phyloP scores from a whole-genome alignment of 1,140 invertebrate species.

The Zaprionus africanus region DNA sequence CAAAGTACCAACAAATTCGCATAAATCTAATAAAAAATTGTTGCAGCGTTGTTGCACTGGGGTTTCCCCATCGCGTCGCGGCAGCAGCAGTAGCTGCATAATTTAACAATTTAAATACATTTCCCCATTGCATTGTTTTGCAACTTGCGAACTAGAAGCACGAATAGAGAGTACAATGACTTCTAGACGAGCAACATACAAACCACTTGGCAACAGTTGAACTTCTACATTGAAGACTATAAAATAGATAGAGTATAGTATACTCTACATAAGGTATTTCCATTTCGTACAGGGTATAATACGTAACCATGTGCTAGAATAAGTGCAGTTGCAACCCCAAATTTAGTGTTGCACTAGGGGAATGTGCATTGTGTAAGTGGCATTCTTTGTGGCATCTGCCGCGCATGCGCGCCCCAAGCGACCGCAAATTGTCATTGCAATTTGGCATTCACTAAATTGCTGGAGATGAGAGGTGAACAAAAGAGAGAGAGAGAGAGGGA shows the following conservation, averaged over 20 bases:
- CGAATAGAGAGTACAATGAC: conserved; percentile 49
- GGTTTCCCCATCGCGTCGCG: background rate
- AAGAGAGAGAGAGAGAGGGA: background rate
- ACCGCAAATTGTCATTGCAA: conserved; percentile 33
- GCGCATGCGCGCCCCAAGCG: conserved; percentile 41
- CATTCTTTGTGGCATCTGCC: conserved; percentile 40
- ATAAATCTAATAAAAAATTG: conserved; percentile 60
- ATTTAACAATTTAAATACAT: conserved; percentile 69
- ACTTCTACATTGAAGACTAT: background rate
- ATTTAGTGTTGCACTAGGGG: background rate
- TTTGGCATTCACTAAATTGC: conserved; percentile 44
- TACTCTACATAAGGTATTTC: background rate
- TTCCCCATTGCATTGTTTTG: conserved; percentile 41
- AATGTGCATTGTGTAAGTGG: background rate
- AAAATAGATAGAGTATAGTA: background rate
- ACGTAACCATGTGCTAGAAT: conserved; percentile 15
- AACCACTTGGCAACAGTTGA: no score
- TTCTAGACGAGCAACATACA: background rate
- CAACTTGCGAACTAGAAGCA: conserved; percentile 1
- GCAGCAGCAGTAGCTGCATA: conserved; percentile 47
- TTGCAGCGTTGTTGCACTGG: conserved; percentile 12
- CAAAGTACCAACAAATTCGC: conserved; percentile 39
- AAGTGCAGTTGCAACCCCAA: conserved; percentile 23
- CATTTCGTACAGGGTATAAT: conserved; percentile 3
- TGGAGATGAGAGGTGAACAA: background rate